Conservation (phyloP, 2,113 vertebrate genomes). For the Girardinichthys multiradiatus region DNA sequence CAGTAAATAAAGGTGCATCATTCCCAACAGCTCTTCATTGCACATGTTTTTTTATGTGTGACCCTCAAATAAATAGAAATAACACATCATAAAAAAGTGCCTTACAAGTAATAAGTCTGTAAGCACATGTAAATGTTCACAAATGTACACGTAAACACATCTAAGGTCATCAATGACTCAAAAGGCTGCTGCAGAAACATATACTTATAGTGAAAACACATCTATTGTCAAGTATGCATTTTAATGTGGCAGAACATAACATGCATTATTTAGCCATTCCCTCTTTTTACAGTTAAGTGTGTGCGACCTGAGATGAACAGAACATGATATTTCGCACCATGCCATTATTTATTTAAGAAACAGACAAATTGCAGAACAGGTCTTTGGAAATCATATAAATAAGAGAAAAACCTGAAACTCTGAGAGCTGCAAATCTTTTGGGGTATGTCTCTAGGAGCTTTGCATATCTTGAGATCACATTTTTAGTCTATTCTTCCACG, state of each 20-base stretch:
- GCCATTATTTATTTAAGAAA: not conserved
- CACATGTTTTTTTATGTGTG: too few species aligned
- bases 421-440: not conserved
- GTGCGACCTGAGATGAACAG: not conserved
- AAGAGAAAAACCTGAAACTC: not conserved
- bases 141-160: not conserved
- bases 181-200: not conserved
- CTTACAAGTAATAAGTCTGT: too few species aligned
- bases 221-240: too few species aligned
- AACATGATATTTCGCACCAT: not conserved
- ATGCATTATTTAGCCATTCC: not conserved
- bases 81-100: too few species aligned
- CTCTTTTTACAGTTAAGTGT: not conserved
- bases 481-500: not conserved
- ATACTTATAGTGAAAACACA: not conserved
- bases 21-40: too few species aligned
- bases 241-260: not conserved
- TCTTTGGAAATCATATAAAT: not conserved
- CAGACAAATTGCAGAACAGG: not conserved
- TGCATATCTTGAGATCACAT: not conserved
- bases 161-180: not conserved
- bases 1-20: not conserved
- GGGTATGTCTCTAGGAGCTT: not conserved
- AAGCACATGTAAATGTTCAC: too few species aligned
- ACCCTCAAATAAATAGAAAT: too few species aligned